Base-by-base conservation (phyloP, 1,140 invertebrate genomes). In the Argopecten irradians region DNA sequence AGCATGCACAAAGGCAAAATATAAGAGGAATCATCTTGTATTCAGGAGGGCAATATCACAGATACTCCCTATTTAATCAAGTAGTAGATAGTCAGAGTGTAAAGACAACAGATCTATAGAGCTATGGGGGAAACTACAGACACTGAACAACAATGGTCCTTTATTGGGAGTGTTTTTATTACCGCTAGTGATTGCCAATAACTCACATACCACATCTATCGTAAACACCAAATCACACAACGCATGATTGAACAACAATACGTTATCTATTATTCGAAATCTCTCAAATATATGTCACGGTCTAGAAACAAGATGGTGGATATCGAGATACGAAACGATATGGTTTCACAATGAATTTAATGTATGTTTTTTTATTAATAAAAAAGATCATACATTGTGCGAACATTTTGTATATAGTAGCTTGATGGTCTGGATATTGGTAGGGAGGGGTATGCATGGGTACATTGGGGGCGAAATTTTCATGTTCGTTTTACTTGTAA, bases 171-270 rank as follows among this genome's bases (percentile, higher is more conserved):
- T n/a, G 22, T 46, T 71, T 71, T 71, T 71, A 71, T 71, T 71
- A 71, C 28, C 55, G 8, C 2, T 3, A 55, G 22, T 71, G n/a
- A 28, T 7, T 71, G 55, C 28, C 55, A 71, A 71, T 71, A 71
- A 71, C n/a, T 28, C 55, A 19, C 55, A 28, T 28, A 71, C 22
- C 28, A n/a, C n/a, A 28, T 55, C 43, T 55, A 13, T 19, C 43
- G 55, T 71, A 71, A 71, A 71, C n/a, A 71, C n/a, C 55, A n/a
- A 71, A 71, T 71, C 55, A 71, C 28, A n/a, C 28, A 22, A n/a
- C 28, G n/a, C 55, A 28, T 71, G 55, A 71, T 71, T 71, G n/a
- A 71, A 71, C 55, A 71, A 71, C 55, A 71, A 71, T 71, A 71
- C 55, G 7, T 71, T 28, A 71, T 71, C 13, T 71, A 71, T 71